Base-by-base conservation (phyloP, 2,113 vertebrate species). In the Craseonycteris thonglongyai region DNA sequence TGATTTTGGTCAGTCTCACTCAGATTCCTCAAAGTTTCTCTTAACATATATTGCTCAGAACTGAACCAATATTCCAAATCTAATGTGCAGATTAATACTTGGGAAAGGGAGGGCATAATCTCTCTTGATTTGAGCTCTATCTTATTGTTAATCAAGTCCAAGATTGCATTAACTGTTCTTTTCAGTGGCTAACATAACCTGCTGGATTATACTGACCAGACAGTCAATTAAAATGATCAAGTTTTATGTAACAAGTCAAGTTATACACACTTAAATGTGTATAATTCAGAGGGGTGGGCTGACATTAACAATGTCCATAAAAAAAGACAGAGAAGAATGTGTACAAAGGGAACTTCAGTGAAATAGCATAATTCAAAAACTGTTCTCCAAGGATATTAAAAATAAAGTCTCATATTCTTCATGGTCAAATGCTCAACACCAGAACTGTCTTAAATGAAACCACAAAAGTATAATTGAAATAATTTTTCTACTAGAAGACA, bases 21-120 rank as follows among this genome's bases (percentile, higher is more conserved):
- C 63, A 68, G 40, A 94, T 80, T 22, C 84, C 28, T n/a, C 79
- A 38, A 76, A 87, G 35, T 75, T 89, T 94, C 58, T 92, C 85
- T 89, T 75, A 68, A 33, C 21, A 71, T 40, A 9, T n/a, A 95
- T 9, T 58, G 21, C 19, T 74, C 42, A 91, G n/a, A 95, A 82
- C 18, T 30, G 26, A 86, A 79, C 19, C n/a, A 89, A 66, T 35
- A 79, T 35, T 88, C 21, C 91, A 83, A 40, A 91, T 49, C 35
- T 38, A 90, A 75, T 7, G 38, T 61, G 12, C 40, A 85, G n/a
- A 51, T 12, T 42, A 76, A 51, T 11, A 61, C 22, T 42, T 2
- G 45, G 21, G 30, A 83, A 82, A 93, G 38, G 30, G 1, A 79
- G 6, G 40, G 18, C 42, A 12, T 82, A 45, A 42, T 61, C 26